phyloP scores from a whole-genome alignment of 2,888 invertebrate genomes.

The Fragum whitleyi region DNA sequence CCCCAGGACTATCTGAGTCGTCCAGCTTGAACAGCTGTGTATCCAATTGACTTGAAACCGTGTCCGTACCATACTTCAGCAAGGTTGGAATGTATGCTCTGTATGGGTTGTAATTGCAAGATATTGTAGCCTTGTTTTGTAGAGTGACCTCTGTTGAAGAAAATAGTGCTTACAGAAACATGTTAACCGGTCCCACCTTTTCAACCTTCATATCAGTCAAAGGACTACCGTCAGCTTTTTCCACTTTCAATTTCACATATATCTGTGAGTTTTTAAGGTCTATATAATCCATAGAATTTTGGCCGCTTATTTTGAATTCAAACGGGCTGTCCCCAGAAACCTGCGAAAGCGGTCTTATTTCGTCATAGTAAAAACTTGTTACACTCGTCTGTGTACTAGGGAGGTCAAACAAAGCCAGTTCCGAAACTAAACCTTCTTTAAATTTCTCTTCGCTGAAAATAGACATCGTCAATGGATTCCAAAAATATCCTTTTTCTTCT shows the following conservation, averaged over 20 bases:
- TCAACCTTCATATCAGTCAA: no score
- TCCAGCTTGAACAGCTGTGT: conserved; percentile 21
- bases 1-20: conserved; percentile 25
- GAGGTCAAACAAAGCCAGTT: conserved; percentile 54
- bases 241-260: conserved; percentile 33
- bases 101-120: conserved; percentile 35
- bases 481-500: conserved; percentile 25
- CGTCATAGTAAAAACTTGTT: conserved; percentile 54
- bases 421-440: no score
- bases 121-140: conserved; percentile 30
- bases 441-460: no score
- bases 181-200: conserved; percentile 34
- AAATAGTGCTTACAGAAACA: conserved; percentile 32
- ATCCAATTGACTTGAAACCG: conserved; percentile 12
- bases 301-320: conserved; percentile 60
- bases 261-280: conserved; percentile 39
- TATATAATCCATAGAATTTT: conserved; percentile 54
- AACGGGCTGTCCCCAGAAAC: conserved; percentile 49
- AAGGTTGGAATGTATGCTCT: no score
- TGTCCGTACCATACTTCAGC: conserved; percentile 35
- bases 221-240: conserved; percentile 16
- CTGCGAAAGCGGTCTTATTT: conserved; percentile 52
- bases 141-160: conserved; percentile 38
- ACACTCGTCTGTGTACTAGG: conserved; percentile 59
- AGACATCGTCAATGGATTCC: conserved; percentile 51